Evolutionary conservation across 1,140 invertebrate species (phyloP), one percentile per base, ranked within the genome.

Genomic region (Drosophila kikkawai): DNA sequence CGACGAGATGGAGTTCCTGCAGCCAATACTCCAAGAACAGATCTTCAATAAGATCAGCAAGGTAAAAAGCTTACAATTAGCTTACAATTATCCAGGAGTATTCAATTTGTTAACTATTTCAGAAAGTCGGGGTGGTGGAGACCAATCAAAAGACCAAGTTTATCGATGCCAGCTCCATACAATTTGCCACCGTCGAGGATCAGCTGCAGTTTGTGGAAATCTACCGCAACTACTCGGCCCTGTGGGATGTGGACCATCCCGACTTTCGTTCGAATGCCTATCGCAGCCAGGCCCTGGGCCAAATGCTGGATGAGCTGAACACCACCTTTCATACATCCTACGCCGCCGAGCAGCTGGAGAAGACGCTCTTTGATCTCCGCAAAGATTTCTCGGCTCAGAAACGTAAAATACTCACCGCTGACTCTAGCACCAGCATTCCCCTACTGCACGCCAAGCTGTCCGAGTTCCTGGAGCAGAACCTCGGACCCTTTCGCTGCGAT

Each of bases 191-290:
- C 0, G 22, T 50, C 15, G 83, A 91, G 13, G 79, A 88, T 47
- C 83, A 92, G 32, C 55, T 92, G 36, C 79, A 92, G 53, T 91
- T 92, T 22, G 82, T 91, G 42, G 91, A 92, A 12, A 92, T 92
- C 34, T 92, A 92, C 60, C 82, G 79, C 32, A 86, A 88, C 42
- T 92, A 92, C 56, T 69, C 83, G 0, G 83, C 91, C 0, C 39
- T 92, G 0, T 92, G 91, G 91, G 86, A 91, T 65, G 91, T 91
- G 1, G 91, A 92, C 65, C 91, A 92, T 70, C 91, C 91, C 0
- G 91, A 92, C 45, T 92, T 79, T 44, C 83, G 91, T 7, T 92
- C 91, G 8, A 86, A 82, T 65, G 78, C 83, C 0, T 92, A 92
- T 78, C 91, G 91, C 34, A 78, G 67, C 39, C 83, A 92, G 53